Conservation (phyloP, 2,113 vertebrate species). For the Eptesicus fuscus region DNA sequence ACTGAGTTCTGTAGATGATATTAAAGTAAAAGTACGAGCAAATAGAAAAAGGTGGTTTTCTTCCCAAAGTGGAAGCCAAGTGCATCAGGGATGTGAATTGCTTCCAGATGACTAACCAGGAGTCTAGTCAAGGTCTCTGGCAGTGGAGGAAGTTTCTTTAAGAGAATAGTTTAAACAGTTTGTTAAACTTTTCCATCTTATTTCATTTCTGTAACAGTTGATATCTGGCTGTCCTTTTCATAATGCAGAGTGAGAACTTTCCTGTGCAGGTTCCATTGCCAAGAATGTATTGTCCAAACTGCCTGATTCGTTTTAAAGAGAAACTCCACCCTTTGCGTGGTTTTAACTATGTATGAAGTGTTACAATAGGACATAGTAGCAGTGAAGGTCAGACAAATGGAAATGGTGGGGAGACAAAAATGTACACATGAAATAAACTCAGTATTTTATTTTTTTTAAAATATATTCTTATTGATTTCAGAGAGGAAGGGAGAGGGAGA, state of each 20-base stretch:
- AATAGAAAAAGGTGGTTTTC: background rate
- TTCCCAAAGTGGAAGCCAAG: background rate
- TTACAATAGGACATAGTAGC: no score
- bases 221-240: no score
- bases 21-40: background rate
- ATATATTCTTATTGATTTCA: no score
- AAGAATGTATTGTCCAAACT: background rate
- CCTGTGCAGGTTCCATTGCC: background rate
- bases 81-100: background rate
- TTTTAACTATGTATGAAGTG: no score
- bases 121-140: background rate
- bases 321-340: background rate
- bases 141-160: background rate
- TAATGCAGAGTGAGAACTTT: background rate
- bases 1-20: background rate
- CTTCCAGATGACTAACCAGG: background rate
- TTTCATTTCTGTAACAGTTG: no score
- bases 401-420: no score
- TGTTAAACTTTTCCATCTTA: no score
- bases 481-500: no score
- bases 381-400: no score
- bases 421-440: no score
- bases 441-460: no score
- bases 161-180: background rate
- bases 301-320: background rate